Conservation (phyloP, 1,140 invertebrate species). For the Trissolcus basalis region DNA sequence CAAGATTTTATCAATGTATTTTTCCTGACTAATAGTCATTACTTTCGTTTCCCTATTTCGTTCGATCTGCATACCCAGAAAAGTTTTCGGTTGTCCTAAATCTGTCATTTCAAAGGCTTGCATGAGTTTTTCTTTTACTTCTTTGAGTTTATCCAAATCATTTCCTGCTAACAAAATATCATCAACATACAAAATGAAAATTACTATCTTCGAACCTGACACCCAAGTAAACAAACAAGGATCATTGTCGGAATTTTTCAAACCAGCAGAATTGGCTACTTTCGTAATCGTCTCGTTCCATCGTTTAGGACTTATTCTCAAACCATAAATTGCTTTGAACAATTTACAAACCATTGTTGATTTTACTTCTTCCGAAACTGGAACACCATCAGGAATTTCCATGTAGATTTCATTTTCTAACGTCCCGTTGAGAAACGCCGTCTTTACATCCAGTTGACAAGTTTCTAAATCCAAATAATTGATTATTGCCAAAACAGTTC, state of each 20-base stretch:
- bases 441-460: constrained; percentile 68
- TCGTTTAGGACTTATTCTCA: constrained; percentile 59
- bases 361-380: not conserved
- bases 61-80: constrained; percentile 19
- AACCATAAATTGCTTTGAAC: constrained; percentile 62
- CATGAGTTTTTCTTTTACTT: constrained; percentile 24
- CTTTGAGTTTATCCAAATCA: constrained; percentile 11
- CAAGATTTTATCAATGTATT: constrained; percentile 17
- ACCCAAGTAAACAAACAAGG: constrained; percentile 15
- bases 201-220: not conserved
- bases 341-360: constrained; percentile 44
- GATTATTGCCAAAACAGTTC: constrained; percentile 16
- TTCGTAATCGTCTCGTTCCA: constrained; percentile 35
- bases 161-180: constrained; percentile 14
- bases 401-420: constrained; percentile 71
- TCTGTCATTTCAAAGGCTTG: constrained; percentile 43
- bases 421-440: constrained; percentile 68
- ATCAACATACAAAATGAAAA: constrained; percentile 14
- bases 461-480: constrained; percentile 44
- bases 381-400: constrained; percentile 54
- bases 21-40: constrained; percentile 17
- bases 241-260: constrained; percentile 20
- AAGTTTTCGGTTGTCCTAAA: constrained; percentile 34
- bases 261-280: constrained; percentile 1
- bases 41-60: constrained; percentile 8